A percentile compares a stretch with the other conserved stretches of the same genome.
Evolutionary conservation across 1,140 invertebrate species (phyloP).

Genomic region (Leptopilina clavipes): DNA sequence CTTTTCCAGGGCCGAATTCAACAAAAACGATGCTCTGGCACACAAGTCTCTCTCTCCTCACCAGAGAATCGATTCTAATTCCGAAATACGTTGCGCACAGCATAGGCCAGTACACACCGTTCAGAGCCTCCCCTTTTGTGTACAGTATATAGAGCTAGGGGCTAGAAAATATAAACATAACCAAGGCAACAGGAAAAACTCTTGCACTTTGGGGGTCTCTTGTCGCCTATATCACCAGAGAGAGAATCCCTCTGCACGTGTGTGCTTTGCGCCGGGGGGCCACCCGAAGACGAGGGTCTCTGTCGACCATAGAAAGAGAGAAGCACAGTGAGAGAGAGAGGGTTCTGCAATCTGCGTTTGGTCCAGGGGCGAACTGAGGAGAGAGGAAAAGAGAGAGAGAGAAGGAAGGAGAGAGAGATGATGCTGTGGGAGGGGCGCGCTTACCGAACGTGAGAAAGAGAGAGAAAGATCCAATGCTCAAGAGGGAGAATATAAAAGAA

Average conservation of each 20-base stretch:
- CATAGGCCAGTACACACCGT: background rate
- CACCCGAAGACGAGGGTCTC: background rate
- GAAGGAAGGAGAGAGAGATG: background rate
- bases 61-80: constrained; percentile 26
- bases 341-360: constrained; percentile 26
- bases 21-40: background rate
- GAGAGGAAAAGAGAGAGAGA: constrained; percentile 34
- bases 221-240: background rate
- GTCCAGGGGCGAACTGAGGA: constrained; percentile 25
- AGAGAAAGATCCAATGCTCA: constrained; percentile 34
- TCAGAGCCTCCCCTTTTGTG: constrained; percentile 2
- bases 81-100: constrained; percentile 31
- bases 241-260: constrained; percentile 18
- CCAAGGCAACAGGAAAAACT: constrained; percentile 31
- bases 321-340: background rate
- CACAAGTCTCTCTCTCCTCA: background rate
- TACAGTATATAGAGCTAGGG: background rate
- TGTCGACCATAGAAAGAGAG: background rate
- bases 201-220: background rate
- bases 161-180: constrained; percentile 33
- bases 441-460: constrained; percentile 28
- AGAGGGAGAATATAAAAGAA: too few species aligned
- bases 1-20: background rate
- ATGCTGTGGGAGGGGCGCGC: constrained; percentile 38
- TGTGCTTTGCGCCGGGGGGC: background rate